A percentile compares a stretch with the other conserved stretches of the same genome.
Evolutionary conservation across 2,113 vertebrate species (phyloP).

Genomic region (Tursiops truncatus): DNA sequence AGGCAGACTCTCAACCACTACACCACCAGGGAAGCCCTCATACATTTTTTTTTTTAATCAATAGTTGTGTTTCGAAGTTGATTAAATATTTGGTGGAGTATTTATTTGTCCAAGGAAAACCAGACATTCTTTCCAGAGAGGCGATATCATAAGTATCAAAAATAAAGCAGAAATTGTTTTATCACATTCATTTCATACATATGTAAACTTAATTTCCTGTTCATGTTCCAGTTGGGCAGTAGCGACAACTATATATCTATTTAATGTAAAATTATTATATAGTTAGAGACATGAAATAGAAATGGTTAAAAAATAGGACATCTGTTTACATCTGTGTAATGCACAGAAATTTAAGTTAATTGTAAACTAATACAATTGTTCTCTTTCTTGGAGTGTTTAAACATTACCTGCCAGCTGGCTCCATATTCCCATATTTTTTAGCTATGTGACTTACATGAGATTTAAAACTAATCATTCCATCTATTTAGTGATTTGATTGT

Average conservation of each 20-base stretch:
- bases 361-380: conserved; percentile 34
- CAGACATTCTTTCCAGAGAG: not conserved
- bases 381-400: conserved; percentile 54
- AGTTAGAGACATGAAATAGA: conserved; percentile 72
- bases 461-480: conserved; percentile 47
- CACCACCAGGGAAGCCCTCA: no score
- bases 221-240: not conserved
- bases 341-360: conserved; percentile 69
- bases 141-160: not conserved
- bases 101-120: not conserved
- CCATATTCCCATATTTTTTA: conserved; percentile 49
- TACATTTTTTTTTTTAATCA: not conserved
- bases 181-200: not conserved
- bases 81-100: not conserved
- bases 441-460: conserved; percentile 40
- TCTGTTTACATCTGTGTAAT: conserved; percentile 23
- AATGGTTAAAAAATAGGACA: not conserved
- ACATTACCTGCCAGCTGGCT: conserved; percentile 1
- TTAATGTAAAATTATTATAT: conserved; percentile 70
- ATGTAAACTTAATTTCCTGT: conserved; percentile 31
- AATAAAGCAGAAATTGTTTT: not conserved
- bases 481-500: conserved; percentile 38
- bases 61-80: not conserved
- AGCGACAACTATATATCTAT: conserved; percentile 31
- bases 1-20: no score